Conservation (phyloP, 1,140 invertebrate genomes). For the Cydia strobilella region DNA sequence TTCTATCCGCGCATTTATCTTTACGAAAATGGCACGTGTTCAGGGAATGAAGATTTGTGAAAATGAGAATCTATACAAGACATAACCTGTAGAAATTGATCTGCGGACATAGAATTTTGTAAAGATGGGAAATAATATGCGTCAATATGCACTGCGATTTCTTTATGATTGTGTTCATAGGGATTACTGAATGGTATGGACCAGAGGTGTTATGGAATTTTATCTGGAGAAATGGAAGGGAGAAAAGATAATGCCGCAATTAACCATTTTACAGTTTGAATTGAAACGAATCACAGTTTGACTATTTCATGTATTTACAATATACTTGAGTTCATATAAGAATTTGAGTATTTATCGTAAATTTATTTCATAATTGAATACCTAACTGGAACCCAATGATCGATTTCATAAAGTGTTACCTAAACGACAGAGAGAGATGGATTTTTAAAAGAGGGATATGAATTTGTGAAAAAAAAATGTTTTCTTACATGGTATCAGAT, state of each 20-base stretch:
- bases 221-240: conserved; percentile 10
- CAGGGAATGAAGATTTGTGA: too few relatives aligned
- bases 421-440: background rate
- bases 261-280: conserved; percentile 1
- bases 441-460: too few relatives aligned
- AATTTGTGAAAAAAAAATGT: too few relatives aligned
- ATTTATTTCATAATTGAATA: background rate
- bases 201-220: conserved; percentile 17
- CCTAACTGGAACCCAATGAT: conserved; percentile 13
- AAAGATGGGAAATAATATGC: background rate
- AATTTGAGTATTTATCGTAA: background rate
- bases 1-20: too few relatives aligned
- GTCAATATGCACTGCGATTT: background rate
- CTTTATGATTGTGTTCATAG: conserved; percentile 8
- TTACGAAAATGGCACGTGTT: too few relatives aligned
- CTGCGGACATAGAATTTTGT: background rate
- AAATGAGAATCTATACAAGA: too few relatives aligned
- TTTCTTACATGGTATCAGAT: too few relatives aligned
- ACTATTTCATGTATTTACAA: conserved; percentile 31
- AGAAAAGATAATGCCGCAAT: conserved; percentile 19
- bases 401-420: background rate
- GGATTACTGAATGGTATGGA: conserved; percentile 22
- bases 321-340: conserved; percentile 7
- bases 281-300: conserved; percentile 7
- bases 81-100: background rate